These are phyloP conservation scores for Neoitamus cyanurus DNA, from an alignment of 2,888 invertebrate species.

Conservation along the genomic window DNA sequence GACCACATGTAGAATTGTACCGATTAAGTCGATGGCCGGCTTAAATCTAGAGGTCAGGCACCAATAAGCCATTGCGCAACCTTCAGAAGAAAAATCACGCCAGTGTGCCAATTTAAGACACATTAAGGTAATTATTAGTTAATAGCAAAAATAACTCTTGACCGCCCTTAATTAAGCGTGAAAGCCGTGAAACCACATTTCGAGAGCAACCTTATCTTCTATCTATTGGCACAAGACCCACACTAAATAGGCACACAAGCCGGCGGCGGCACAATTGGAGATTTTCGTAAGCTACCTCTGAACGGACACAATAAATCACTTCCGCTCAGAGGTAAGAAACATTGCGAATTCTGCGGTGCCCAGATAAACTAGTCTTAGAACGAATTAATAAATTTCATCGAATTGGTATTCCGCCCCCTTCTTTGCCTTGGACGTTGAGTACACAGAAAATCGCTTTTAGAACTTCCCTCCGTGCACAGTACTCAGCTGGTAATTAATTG, in stretches of 20 bases:
- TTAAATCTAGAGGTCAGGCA: too few relatives aligned
- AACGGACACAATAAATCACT: constrained; percentile 12
- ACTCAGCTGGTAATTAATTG: constrained; percentile 43
- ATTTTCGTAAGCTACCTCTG: not conserved
- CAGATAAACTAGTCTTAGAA: constrained; percentile 9
- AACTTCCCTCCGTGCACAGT: constrained; percentile 2
- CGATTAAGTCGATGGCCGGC: too few relatives aligned
- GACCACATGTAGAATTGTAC: too few relatives aligned
- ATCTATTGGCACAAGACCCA: not conserved
- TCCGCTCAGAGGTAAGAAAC: not conserved
- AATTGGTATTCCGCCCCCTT: not conserved
- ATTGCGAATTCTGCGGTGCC: not conserved
- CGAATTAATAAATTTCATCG: constrained; percentile 43
- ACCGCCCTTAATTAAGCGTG: not conserved
- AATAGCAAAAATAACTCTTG: constrained; percentile 13
- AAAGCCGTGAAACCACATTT: constrained; percentile 16
- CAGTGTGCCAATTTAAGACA: not conserved
- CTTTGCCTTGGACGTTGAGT: not conserved
- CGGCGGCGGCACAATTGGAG: not conserved
- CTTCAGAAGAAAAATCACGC: not conserved
- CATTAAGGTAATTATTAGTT: constrained; percentile 6
- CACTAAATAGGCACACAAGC: not conserved
- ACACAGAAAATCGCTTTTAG: not conserved
- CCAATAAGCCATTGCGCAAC: not conserved
- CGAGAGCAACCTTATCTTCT: not conserved